Evolutionary conservation across 2,888 invertebrate genomes (phyloP).

Genomic region (Pharmacophagus antenor): DNA sequence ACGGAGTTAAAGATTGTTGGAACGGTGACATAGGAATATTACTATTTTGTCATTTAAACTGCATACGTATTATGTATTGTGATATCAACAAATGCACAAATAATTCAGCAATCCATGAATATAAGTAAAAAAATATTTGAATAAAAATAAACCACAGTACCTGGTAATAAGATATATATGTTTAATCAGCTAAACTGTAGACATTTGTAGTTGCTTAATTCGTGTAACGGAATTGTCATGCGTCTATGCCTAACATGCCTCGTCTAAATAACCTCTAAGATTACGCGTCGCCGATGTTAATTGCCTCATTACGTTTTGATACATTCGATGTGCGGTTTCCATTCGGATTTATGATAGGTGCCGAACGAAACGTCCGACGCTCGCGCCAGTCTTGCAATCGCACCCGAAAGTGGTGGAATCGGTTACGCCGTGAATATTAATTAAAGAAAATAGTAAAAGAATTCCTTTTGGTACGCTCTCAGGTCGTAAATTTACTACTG

Average conservation of each 20-base stretch:
- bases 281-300: slow-evolving; percentile 34
- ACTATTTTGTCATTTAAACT: no score
- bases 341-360: slow-evolving; percentile 23
- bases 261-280: slow-evolving; percentile 35
- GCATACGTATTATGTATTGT: no score
- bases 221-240: slow-evolving; percentile 4
- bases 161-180: background rate
- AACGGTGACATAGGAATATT: no score
- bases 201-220: slow-evolving; percentile 13
- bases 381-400: background rate
- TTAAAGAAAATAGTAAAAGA: slow-evolving; percentile 23
- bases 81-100: no score
- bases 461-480: slow-evolving; percentile 5
- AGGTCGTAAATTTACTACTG: slow-evolving; percentile 12
- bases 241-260: slow-evolving; percentile 33
- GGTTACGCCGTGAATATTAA: slow-evolving; percentile 23
- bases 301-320: slow-evolving; percentile 34
- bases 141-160: background rate
- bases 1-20: no score
- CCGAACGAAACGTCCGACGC: background rate
- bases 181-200: background rate
- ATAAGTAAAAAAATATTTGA: no score
- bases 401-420: slow-evolving; percentile 17
- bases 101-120: no score
- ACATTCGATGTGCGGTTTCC: slow-evolving; percentile 34